Conservation (phyloP, 2,113 vertebrate genomes). For the Rhea pennata region DNA sequence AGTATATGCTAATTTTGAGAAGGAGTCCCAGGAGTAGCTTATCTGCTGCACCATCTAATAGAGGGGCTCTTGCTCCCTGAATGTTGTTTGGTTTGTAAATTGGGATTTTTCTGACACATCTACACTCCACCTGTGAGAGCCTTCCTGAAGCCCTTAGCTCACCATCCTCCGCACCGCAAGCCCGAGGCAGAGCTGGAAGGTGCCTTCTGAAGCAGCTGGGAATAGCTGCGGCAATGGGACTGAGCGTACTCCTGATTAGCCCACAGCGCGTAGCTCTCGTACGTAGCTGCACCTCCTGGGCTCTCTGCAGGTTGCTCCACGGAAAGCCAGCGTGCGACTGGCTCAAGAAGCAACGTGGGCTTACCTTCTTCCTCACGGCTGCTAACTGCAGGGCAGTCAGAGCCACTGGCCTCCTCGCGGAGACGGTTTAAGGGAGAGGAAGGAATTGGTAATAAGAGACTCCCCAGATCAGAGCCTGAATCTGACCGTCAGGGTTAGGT, state of each 20-base stretch:
- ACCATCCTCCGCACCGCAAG: fast-evolving
- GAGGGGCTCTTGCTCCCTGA: not conserved
- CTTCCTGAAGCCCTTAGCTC: fast-evolving
- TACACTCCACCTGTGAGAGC: fast-evolving
- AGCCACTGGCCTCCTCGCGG: no score
- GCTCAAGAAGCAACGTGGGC: not conserved
- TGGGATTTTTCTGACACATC: not conserved
- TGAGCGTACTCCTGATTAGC: not conserved
- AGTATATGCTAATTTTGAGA: not conserved
- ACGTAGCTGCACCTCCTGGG: fast-evolving
- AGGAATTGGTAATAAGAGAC: no score
- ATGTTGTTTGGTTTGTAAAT: not conserved
- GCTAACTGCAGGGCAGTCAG: no score
- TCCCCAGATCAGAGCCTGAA: not conserved
- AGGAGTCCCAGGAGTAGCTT: not conserved
- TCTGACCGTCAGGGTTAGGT: not conserved
- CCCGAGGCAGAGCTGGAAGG: not conserved
- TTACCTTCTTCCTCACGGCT: not conserved
- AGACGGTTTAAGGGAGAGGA: no score
- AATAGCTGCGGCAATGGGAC: fast-evolving
- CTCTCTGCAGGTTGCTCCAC: not conserved
- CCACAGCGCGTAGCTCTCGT: fast-evolving
- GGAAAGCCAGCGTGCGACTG: fast-evolving
- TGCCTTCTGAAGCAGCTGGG: fast-evolving
- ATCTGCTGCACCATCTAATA: not conserved